phyloP scores from a whole-genome alignment of 2,113 vertebrate genomes.

The Eulemur macaco region DNA sequence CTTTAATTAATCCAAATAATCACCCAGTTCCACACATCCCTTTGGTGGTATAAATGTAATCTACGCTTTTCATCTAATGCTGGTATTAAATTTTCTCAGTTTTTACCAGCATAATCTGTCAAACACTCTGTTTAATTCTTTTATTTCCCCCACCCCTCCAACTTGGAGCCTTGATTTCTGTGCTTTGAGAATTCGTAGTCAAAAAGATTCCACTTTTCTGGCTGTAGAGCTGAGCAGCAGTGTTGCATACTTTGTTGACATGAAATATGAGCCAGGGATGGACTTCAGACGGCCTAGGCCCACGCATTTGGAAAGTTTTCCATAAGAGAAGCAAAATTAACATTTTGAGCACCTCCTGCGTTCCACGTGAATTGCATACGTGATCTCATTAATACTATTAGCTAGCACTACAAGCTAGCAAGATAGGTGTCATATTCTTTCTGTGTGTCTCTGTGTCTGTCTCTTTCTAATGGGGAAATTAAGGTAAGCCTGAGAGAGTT shows the following conservation, averaged over 20 bases:
- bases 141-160: not conserved
- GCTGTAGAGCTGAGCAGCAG: not conserved
- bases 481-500: not conserved
- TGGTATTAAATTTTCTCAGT: not conserved
- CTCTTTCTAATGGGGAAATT: not conserved
- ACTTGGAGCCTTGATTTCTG: slow-evolving; percentile 17
- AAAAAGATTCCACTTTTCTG: not conserved
- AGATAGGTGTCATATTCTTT: not conserved
- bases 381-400: not conserved
- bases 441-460: not conserved
- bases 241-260: not conserved
- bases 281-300: not conserved
- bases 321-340: not conserved
- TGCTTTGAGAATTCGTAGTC: not conserved
- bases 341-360: not conserved
- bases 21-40: not conserved
- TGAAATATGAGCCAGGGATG: not conserved
- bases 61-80: not conserved
- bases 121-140: not conserved
- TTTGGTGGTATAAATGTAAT: not conserved
- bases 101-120: not conserved
- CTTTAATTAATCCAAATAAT: not conserved
- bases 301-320: not conserved
- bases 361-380: not conserved
- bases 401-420: not conserved